Evolutionary conservation across 2,113 vertebrate species (phyloP), one percentile per base, ranked within the genome.

Genomic region (Pao palembangensis): DNA sequence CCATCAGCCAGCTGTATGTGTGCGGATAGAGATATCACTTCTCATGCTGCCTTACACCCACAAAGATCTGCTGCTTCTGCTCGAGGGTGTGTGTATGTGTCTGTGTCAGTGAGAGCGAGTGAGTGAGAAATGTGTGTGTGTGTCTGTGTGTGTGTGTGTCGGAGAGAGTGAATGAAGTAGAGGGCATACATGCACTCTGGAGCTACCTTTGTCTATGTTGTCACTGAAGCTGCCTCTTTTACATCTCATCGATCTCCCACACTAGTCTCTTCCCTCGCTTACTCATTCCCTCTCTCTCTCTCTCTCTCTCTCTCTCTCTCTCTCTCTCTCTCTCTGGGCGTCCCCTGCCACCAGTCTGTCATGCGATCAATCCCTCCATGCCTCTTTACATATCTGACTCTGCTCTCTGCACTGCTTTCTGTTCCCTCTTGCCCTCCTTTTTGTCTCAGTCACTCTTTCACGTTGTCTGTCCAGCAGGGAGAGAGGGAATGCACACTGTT

Each of bases 151-250:
- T 10, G 57, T 41, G 53, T 52, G 51, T 6, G 52, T 11, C 41
- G 42, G 53, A 20, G 58, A 34, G 62, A 74, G 81, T 80, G 80
- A 84, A 81, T 76, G 80, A 80, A 84, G 80, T 49, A 75, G 71
- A 69, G 72, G 51, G 59, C 55, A 69, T 73, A 73, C 73, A 78
- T 59, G 69, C 66, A 79, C 76, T 81, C 67, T 80, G 69, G 58
- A 70, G 75, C 84, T 79, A 78, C 84, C 84, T 85, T 82, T 86
- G 84, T 84, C 84, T 82, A 62, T 69, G 25, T 74, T 73, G 80
- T 82, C 76, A 85, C 77, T 76, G 84, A 75, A 68, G 67, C 85
- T 74, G 67, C 71, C 71, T 86, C 38, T 61, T 75, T 80, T 72
- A 78, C 68, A 80, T 80, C 61, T 62, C 51, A 48, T 61, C 69